Conservation (phyloP, 2,797 vertebrate genomes). For the Sebastes jordani region DNA sequence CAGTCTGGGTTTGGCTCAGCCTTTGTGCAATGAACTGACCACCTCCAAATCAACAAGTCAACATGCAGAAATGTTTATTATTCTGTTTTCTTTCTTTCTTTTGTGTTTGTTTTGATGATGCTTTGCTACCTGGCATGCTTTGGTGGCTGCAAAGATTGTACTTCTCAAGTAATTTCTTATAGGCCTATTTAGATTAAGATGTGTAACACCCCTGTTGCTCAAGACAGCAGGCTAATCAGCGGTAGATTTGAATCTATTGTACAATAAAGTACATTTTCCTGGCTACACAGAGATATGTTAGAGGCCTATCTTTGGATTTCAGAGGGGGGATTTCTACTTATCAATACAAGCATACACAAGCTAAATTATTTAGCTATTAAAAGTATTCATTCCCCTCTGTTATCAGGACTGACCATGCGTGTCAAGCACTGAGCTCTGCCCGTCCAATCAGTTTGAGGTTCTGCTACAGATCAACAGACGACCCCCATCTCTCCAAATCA, state of each 20-base stretch:
- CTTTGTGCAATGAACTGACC: slow-evolving; percentile 83
- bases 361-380: slow-evolving; percentile 13
- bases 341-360: slow-evolving; percentile 3
- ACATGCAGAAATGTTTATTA: slow-evolving; percentile 73
- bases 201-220: slow-evolving; percentile 78
- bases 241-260: slow-evolving; percentile 30
- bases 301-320: slow-evolving; percentile 26
- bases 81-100: slow-evolving; percentile 1
- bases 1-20: slow-evolving; percentile 71
- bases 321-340: slow-evolving; percentile 31
- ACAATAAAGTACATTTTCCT: slow-evolving; percentile 43
- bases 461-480: slow-evolving; percentile 89
- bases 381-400: slow-evolving; percentile 30
- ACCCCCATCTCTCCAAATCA: slow-evolving; percentile 27
- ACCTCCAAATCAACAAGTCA: slow-evolving; percentile 75
- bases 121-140: slow-evolving; percentile 76
- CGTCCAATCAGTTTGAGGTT: slow-evolving; percentile 93
- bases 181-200: slow-evolving; percentile 53
- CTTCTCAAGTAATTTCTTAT: slow-evolving; percentile 48
- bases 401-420: slow-evolving; percentile 85
- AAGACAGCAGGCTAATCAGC: slow-evolving; percentile 75
- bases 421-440: slow-evolving; percentile 94
- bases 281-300: slow-evolving; percentile 23
- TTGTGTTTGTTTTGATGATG: slow-evolving; percentile 55
- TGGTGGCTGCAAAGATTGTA: slow-evolving; percentile 61